phyloP scores from a whole-genome alignment of 2,888 invertebrate species.

The Eupithecia insigniata region DNA sequence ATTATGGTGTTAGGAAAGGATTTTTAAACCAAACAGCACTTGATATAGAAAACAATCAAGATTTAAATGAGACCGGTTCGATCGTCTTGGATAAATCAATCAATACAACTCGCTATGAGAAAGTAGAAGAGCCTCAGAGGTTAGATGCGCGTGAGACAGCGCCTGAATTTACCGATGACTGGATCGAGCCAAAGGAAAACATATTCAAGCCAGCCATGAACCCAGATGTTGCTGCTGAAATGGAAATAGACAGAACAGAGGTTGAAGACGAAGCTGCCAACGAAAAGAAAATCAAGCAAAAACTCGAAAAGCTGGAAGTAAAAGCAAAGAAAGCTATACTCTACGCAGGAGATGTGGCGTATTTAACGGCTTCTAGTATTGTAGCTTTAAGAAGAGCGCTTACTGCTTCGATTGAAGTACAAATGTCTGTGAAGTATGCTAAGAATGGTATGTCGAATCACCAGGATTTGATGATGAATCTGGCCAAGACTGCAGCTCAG shows the following conservation, averaged over 20 bases:
- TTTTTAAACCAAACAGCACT: slow-evolving; percentile 76
- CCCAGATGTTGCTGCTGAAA: slow-evolving; percentile 71
- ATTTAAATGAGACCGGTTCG: slow-evolving; percentile 59
- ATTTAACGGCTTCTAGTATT: slow-evolving; percentile 77
- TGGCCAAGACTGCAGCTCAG: slow-evolving; percentile 79
- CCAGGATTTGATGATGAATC: slow-evolving; percentile 80
- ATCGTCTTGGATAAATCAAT: slow-evolving; percentile 66
- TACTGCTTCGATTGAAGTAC: slow-evolving; percentile 78
- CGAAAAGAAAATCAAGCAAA: slow-evolving; percentile 70
- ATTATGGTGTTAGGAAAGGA: slow-evolving; percentile 54
- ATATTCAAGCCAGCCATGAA: slow-evolving; percentile 61
- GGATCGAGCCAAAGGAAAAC: slow-evolving; percentile 67
- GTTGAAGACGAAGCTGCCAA: slow-evolving; percentile 64
- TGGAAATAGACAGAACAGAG: slow-evolving; percentile 74
- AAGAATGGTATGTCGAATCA: slow-evolving; percentile 79
- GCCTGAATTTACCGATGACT: slow-evolving; percentile 69
- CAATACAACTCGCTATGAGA: slow-evolving; percentile 63
- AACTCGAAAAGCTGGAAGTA: slow-evolving; percentile 70
- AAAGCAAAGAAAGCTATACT: slow-evolving; percentile 80
- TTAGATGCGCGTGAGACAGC: slow-evolving; percentile 64
- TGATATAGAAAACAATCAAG: slow-evolving; percentile 64
- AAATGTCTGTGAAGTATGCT: slow-evolving; percentile 77
- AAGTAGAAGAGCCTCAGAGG: slow-evolving; percentile 57
- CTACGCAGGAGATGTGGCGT: slow-evolving; percentile 80
- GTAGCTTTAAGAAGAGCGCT: slow-evolving; percentile 77